These are phyloP conservation scores for Polymixis lichenea DNA, from an alignment of 2,888 invertebrate species.

Conservation along the genomic window DNA sequence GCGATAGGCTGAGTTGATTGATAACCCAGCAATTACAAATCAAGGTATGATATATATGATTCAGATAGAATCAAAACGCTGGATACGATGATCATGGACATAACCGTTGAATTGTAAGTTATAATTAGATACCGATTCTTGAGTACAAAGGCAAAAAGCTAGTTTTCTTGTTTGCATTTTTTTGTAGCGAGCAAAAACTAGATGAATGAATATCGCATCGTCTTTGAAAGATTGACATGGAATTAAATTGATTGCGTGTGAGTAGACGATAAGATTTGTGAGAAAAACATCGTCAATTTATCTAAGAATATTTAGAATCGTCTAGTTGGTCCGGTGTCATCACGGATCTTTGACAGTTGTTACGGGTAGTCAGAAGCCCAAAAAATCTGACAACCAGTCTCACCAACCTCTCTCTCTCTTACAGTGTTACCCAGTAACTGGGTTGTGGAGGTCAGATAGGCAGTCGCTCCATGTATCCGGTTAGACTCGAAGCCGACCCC, in stretches of 20 bases:
- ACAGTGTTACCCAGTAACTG: too few relatives aligned
- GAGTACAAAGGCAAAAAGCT: conserved; percentile 30
- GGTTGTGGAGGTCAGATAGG: too few relatives aligned
- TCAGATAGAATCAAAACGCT: background rate
- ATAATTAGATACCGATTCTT: conserved; percentile 44
- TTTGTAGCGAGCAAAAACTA: conserved; percentile 42
- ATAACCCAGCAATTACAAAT: conserved; percentile 8
- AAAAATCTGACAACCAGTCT: too few relatives aligned
- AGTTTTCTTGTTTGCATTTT: conserved; percentile 36
- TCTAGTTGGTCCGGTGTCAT: too few relatives aligned
- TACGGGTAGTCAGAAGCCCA: too few relatives aligned
- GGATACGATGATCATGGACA: conserved; percentile 9
- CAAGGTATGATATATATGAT: background rate
- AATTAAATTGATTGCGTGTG: conserved; percentile 1
- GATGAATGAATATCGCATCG: conserved; percentile 45
- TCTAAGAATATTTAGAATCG: too few relatives aligned
- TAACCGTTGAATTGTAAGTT: conserved; percentile 14
- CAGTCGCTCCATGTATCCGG: too few relatives aligned
- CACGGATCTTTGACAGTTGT: too few relatives aligned
- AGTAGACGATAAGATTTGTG: conserved; percentile 1
- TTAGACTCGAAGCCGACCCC: too few relatives aligned
- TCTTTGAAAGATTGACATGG: conserved; percentile 25
- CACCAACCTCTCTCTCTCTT: too few relatives aligned
- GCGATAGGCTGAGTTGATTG: too few relatives aligned
- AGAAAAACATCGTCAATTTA: too few relatives aligned